Conservation (phyloP, 2,888 invertebrate genomes). For the Latheticus oryzae region DNA sequence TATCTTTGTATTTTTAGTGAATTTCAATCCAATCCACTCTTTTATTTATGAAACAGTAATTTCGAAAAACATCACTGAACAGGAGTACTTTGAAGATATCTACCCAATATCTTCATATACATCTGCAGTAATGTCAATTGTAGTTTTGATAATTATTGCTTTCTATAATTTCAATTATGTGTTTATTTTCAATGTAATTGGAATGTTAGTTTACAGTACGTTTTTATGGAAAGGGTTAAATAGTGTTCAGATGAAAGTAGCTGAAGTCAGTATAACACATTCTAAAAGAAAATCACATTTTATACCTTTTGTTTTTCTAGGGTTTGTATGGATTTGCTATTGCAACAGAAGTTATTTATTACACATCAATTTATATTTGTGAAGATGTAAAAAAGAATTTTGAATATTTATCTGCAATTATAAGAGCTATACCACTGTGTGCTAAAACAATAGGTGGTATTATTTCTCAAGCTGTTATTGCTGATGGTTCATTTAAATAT, state of each 20-base stretch:
- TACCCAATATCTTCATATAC: slow-evolving; percentile 6
- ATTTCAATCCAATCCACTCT: slow-evolving; percentile 8
- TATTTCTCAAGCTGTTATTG: neutral
- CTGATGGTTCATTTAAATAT: slow-evolving; percentile 1
- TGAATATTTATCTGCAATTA: neutral
- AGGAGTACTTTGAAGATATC: slow-evolving; percentile 1
- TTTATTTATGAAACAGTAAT: slow-evolving; percentile 6
- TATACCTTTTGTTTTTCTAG: slow-evolving; percentile 12
- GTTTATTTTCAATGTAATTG: neutral
- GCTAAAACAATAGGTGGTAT: slow-evolving; percentile 1
- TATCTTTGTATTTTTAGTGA: slow-evolving; percentile 10
- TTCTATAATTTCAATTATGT: slow-evolving; percentile 15
- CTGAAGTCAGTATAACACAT: slow-evolving; percentile 8
- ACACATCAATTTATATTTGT: slow-evolving; percentile 12
- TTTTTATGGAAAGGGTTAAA: slow-evolving; percentile 1
- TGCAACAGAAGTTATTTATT: slow-evolving; percentile 11
- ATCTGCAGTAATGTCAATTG: neutral
- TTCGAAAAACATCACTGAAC: slow-evolving; percentile 17
- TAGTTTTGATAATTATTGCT: slow-evolving; percentile 3
- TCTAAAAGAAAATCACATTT: neutral
- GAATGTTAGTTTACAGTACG: neutral
- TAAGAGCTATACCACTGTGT: slow-evolving; percentile 11
- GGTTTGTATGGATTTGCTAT: slow-evolving; percentile 6
- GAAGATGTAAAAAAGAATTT: neutral
- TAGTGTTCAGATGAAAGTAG: neutral